phyloP scores from a whole-genome alignment of 2,888 invertebrate species.

The Gonocerus acuteangulatus region DNA sequence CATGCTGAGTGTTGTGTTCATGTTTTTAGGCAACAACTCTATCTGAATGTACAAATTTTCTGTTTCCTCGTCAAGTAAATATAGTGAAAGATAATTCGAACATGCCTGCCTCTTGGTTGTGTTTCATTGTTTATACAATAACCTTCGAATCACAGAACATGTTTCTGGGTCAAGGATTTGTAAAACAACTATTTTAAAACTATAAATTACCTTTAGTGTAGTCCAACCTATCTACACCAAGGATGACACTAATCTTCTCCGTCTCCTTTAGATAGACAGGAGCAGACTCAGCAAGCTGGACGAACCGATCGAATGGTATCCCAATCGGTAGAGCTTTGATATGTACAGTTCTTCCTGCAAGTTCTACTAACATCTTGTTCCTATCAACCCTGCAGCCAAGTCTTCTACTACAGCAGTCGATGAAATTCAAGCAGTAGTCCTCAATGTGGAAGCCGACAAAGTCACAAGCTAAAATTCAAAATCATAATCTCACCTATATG shows the following conservation, averaged over 20 bases:
- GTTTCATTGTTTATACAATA: no score
- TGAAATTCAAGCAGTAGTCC: conserved; percentile 45
- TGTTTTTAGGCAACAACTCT: no score
- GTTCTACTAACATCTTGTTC: conserved; percentile 43
- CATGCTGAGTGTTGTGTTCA: no score
- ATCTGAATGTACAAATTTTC: no score
- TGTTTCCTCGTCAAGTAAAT: no score
- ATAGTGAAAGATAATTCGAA: no score
- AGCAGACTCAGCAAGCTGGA: conserved; percentile 42
- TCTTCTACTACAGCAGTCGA: conserved; percentile 44
- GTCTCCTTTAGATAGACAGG: conserved; percentile 42
- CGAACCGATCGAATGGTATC: conserved; percentile 44
- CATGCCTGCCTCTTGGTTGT: no score
- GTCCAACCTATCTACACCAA: conserved; percentile 45
- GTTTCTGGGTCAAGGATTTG: no score
- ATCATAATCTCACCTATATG: neutral
- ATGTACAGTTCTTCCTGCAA: conserved; percentile 43
- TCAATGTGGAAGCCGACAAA: conserved; percentile 47
- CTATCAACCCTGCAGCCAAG: conserved; percentile 45
- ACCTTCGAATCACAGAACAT: no score
- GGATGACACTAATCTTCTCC: conserved; percentile 41
- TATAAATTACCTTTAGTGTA: conserved; percentile 44
- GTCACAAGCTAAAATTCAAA: conserved; percentile 42
- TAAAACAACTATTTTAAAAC: no score
- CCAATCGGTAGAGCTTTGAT: conserved; percentile 45